Evolutionary conservation across 2,888 invertebrate genomes (phyloP).

Genomic region (Rhorus exstirpatorius): DNA sequence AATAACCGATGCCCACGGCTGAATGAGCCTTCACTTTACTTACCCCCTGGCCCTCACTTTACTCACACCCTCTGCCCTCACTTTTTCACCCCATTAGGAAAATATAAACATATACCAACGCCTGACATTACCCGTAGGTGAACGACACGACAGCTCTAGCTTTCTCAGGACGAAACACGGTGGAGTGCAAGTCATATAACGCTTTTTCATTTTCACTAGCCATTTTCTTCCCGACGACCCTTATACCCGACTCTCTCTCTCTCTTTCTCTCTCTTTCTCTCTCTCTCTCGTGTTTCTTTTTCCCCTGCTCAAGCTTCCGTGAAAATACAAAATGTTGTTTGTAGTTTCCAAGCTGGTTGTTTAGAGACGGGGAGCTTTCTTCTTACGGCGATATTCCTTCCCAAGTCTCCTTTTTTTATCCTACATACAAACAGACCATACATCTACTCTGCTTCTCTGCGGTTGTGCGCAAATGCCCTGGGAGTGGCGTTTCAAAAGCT

Average conservation of each 20-base stretch:
- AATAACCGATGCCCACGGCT: conserved; percentile 35
- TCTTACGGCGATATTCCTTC: conserved; percentile 44
- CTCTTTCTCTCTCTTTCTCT: conserved; percentile 4
- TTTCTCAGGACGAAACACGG: conserved; percentile 26
- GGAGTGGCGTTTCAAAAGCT: conserved; percentile 23
- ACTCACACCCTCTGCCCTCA: conserved; percentile 57
- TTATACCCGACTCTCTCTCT: neutral
- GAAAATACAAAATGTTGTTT: conserved; percentile 66
- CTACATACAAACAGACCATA: neutral
- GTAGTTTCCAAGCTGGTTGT: conserved; percentile 61
- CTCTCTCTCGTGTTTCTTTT: conserved; percentile 31
- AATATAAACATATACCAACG: conserved; percentile 56
- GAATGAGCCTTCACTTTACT: conserved; percentile 51
- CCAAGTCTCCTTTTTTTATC: conserved; percentile 23
- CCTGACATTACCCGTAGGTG: no score
- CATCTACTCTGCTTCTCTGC: conserved; percentile 16
- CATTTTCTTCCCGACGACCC: conserved; percentile 12
- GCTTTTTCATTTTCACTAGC: conserved; percentile 21
- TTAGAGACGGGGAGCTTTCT: conserved; percentile 43
- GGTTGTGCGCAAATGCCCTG: conserved; percentile 43
- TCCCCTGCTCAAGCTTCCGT: conserved; percentile 56
- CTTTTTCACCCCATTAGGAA: conserved; percentile 63
- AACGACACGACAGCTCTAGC: conserved; percentile 21
- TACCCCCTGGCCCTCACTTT: conserved; percentile 49
- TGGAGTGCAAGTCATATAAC: conserved; percentile 18